These are phyloP conservation scores for Zaprionus lineosus DNA, from an alignment of 2,888 invertebrate genomes.

Conservation along the genomic window DNA sequence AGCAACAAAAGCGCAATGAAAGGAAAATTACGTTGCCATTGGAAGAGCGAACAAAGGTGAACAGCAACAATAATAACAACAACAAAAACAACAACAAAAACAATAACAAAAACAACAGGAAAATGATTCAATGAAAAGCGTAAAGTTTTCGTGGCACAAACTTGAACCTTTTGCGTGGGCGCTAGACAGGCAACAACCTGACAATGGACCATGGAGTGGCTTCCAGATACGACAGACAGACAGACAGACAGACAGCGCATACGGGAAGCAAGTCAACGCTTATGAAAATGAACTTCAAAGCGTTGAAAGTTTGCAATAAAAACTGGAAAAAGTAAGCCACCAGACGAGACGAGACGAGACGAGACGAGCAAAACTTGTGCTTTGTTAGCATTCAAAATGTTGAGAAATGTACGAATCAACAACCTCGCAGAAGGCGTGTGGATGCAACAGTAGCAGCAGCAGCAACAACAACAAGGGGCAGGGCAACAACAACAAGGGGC, in stretches of 20 bases:
- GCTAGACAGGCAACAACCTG: constrained; percentile 75
- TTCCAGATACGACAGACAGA: neutral
- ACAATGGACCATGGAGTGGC: constrained; percentile 42
- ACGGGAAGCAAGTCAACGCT: constrained; percentile 11
- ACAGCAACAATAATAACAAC: constrained; percentile 13
- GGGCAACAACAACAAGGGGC: neutral
- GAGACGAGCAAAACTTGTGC: constrained; percentile 26
- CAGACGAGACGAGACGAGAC: constrained; percentile 27
- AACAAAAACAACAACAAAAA: constrained; percentile 28
- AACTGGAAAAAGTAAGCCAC: constrained; percentile 65
- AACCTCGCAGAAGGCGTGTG: constrained; percentile 8
- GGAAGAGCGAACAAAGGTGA: constrained; percentile 32
- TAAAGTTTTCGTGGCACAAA: constrained; percentile 33
- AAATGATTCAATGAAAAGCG: constrained; percentile 56
- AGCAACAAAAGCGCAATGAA: constrained; percentile 39
- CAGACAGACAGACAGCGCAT: constrained; percentile 1
- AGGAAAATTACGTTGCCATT: constrained; percentile 30
- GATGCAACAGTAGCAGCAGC: constrained; percentile 13
- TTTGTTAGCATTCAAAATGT: constrained; percentile 47
- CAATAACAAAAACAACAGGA: constrained; percentile 4
- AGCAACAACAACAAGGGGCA: neutral
- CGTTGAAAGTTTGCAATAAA: constrained; percentile 32
- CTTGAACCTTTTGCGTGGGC: constrained; percentile 34
- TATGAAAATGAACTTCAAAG: constrained; percentile 59
- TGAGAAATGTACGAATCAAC: constrained; percentile 30